Evolutionary conservation across 2,888 invertebrate genomes (phyloP).

Genomic region (Xestia ashworthii): DNA sequence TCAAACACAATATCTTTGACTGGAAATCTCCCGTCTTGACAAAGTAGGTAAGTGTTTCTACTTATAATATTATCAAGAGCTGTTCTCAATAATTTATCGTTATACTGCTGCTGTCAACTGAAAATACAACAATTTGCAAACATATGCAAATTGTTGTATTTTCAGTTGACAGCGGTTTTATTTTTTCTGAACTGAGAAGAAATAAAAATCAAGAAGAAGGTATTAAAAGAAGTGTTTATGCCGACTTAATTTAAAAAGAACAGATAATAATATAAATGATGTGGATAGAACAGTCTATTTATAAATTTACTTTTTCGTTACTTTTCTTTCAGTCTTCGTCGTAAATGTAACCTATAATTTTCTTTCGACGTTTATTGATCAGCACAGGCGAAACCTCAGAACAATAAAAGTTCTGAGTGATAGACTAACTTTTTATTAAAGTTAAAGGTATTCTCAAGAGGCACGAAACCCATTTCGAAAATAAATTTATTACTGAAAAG

Average conservation of each 20-base stretch:
- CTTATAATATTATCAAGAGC: not conserved
- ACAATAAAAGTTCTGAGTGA: constrained; percentile 40
- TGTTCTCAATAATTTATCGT: not conserved
- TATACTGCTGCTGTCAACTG: no score
- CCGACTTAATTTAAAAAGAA: not conserved
- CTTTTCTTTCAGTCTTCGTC: no score
- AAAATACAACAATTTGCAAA: no score
- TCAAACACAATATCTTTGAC: not conserved
- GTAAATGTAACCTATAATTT: not conserved
- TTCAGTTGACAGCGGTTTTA: not conserved
- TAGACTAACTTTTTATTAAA: constrained; percentile 52
- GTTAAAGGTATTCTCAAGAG: constrained; percentile 50
- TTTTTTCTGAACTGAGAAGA: not conserved
- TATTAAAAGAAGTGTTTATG: not conserved
- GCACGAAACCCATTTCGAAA: constrained; percentile 35
- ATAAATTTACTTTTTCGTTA: no score
- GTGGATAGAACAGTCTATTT: not conserved
- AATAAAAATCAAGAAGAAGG: not conserved
- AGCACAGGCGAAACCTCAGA: constrained; percentile 17
- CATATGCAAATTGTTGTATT: constrained; percentile 4
- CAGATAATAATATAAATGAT: not conserved
- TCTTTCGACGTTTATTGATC: not conserved
- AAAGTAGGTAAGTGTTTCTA: constrained; percentile 13
- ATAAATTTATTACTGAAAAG: constrained; percentile 27
- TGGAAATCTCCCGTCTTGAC: not conserved